Evolutionary conservation across 1,140 invertebrate species (phyloP), one percentile per base, ranked within the genome.

Genomic region (Octopus sinensis): DNA sequence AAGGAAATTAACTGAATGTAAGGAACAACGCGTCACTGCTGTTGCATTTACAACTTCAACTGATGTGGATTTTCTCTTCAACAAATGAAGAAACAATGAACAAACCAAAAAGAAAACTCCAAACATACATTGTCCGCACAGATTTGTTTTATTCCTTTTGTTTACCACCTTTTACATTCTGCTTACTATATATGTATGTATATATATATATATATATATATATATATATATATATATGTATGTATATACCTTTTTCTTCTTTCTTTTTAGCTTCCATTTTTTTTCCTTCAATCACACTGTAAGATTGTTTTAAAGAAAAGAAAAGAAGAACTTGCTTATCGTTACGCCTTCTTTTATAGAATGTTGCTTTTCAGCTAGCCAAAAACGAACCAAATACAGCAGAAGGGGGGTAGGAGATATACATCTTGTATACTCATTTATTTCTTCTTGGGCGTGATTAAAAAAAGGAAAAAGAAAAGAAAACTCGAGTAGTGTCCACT

Each of bases 61-160:
- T 73, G 68, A 73, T 73, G 68, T 73, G 68, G 68, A 13, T 73
- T 73, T 73, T 73, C 68, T 73, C 17, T 73, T 73, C 68, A 13
- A 73, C 68, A 73, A 73, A 9, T 73, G 68, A 23, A 73, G 13
- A 62, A 73, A 73, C 6, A n/a, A 73, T 7, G 68, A 73, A 43
- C 3, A 43, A 43, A 43, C 30, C 30, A 43, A 13, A 62, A 62
- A 62, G 17, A 73, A 73, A 73, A 73, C 30, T 23, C 17, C 68
- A 10, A 73, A 73, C 13, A 12, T 73, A 73, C 56, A 62, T 62
- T 62, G 56, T 62, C 56, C 56, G 17, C 17, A 17, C 9, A 73
- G 30, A 73, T 73, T 73, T 73, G 68, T 73, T 73, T 73, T 73
- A 73, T 73, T 73, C 13, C 68, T 73, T 73, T 73, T 73, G 68